Percentiles rank a stretch among this genome's conserved stretches.
Conservation (phyloP, 2,113 vertebrate species). For the Nothocercus julius region DNA sequence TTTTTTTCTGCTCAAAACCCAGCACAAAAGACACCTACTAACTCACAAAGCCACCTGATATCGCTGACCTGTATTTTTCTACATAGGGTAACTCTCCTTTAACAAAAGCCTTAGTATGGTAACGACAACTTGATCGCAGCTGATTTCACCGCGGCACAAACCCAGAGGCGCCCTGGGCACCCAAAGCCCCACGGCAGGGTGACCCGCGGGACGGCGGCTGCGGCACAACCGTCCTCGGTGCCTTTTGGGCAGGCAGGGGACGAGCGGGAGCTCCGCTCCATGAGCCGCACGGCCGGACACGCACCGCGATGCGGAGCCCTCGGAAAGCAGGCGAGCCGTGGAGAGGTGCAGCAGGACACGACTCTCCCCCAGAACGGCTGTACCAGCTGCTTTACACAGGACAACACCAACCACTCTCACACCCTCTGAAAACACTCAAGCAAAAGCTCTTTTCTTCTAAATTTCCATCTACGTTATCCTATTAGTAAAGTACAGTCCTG, state of each 20-base stretch:
- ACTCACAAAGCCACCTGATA: not conserved
- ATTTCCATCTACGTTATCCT: not conserved
- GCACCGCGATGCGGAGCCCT: not conserved
- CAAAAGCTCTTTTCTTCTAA: not conserved
- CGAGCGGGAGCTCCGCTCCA: not conserved
- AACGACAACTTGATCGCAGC: not conserved
- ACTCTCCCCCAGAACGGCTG: not conserved
- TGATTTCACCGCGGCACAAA: not conserved
- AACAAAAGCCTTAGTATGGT: fast-evolving
- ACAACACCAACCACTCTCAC: not conserved
- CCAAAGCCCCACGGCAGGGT: not conserved
- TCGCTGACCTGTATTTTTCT: not conserved
- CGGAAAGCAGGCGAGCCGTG: fast-evolving
- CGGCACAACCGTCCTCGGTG: not conserved
- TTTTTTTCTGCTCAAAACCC: not conserved
- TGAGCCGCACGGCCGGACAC: fast-evolving
- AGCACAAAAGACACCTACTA: not conserved
- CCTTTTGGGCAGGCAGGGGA: not conserved
- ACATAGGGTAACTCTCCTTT: fast-evolving
- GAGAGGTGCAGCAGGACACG: not conserved
- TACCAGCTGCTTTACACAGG: not conserved
- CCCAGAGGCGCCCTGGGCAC: not conserved
- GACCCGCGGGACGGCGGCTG: not conserved
- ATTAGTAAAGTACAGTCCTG: not conserved
- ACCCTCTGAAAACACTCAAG: fast-evolving